Base-by-base conservation (phyloP, 2,888 invertebrate species). In the Chymomyza amoena region DNA sequence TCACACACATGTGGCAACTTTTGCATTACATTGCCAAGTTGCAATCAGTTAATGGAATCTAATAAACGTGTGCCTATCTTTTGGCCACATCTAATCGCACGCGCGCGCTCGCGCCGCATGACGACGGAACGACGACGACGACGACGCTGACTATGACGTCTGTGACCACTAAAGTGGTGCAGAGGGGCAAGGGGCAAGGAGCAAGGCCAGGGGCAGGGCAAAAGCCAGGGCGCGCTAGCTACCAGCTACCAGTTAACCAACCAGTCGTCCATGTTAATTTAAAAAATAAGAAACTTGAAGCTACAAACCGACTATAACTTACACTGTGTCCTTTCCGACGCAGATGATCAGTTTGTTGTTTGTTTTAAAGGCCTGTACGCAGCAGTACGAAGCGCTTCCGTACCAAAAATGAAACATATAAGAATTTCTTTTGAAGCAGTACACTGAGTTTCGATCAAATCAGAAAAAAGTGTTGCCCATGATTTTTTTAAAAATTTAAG, bases 31-130 rank as follows among this genome's bases (percentile, higher is more conserved):
- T 52, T 70, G 64, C 56, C 69, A 68, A 20, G 20, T 69, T 67
- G 73, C 78, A 89, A 87, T 89, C 89, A 89, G 83, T 87, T 87
- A 87, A 87, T 87, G 78, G 86, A 80, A 89, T 85, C 87, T 85
- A 87, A 88, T 84, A 86, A 88, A 82, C 84, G 82, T 89, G 73
- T 77, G 66, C 79, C 57, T 87, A 87, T 87, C 88, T 86, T 82
- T 64, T 63, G 76, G 74, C 75, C 86, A 76, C 74, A 85, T 85
- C 84, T 85, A 85, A 85, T 85, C 84, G 82, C 72, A 64, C 81
- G 69, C 75, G 76, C 75, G 76, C 81, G 78, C 75, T 67, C 65
- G 67, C 61, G 68, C 16, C 32, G 1, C 32, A 32, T 32, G 32
- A 32, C 32, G 32, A 59, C 20, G 45, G n/a, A n/a, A n/a, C n/a